Percentiles rank a stretch among this genome's conserved stretches.
Conservation (phyloP, 2,113 vertebrate species). For the Mionectes macconnelli region DNA sequence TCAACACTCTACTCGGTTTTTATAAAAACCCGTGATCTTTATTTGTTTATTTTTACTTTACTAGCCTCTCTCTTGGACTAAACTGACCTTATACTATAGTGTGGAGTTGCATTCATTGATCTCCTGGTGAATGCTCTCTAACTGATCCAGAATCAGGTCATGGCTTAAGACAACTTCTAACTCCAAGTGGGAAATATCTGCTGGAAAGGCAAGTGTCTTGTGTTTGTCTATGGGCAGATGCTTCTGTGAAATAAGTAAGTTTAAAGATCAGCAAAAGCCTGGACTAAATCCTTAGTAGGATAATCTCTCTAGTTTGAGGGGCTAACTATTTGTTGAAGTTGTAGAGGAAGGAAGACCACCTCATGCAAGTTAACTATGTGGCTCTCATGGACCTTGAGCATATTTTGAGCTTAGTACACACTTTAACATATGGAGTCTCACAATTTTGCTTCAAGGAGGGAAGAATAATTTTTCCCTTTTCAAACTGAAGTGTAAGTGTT, state of each 20-base stretch:
- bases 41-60: background rate
- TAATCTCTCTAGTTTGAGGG: background rate
- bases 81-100: conserved; percentile 13
- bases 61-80: conserved; percentile 17
- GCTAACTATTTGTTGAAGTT: background rate
- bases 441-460: background rate
- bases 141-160: background rate
- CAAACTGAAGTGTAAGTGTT: background rate
- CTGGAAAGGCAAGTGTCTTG: background rate
- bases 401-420: background rate
- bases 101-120: background rate
- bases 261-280: background rate
- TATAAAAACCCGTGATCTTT: background rate
- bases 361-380: background rate
- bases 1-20: background rate
- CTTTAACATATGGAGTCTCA: background rate
- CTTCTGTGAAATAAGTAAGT: background rate
- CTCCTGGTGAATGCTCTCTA: background rate
- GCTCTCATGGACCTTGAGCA: background rate
- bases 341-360: background rate
- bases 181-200: background rate
- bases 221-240: background rate
- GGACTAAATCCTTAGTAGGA: background rate
- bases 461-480: background rate
- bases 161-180: background rate